These are phyloP conservation scores for Lordiphosa andalusiaca DNA, from an alignment of 2,888 invertebrate genomes.

Conservation along the genomic window DNA sequence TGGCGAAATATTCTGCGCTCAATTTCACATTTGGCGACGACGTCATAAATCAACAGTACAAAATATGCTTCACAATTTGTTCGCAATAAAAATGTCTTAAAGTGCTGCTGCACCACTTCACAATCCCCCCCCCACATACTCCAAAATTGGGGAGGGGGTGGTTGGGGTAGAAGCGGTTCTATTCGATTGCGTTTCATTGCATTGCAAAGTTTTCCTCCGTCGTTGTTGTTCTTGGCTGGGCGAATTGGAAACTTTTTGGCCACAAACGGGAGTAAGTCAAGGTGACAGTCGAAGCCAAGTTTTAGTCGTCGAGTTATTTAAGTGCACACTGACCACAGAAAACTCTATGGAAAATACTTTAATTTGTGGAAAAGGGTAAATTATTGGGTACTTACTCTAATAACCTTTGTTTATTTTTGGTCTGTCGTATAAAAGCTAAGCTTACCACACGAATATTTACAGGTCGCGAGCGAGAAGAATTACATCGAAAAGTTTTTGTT, in stretches of 20 bases:
- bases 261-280: conserved; percentile 45
- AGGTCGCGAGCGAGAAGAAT: conserved; percentile 72
- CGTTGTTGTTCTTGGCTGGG: conserved; percentile 35
- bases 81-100: conserved; percentile 58
- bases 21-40: conserved; percentile 50
- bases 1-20: conserved; percentile 39
- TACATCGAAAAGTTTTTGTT: conserved; percentile 54
- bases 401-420: conserved; percentile 5
- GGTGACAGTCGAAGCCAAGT: conserved; percentile 35
- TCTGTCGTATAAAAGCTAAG: conserved; percentile 20
- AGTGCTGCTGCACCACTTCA: conserved; percentile 50
- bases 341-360: conserved; percentile 23
- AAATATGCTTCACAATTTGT: conserved; percentile 70
- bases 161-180: conserved; percentile 47
- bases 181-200: conserved; percentile 60
- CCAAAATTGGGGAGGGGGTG: not conserved
- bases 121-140: conserved; percentile 26
- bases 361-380: conserved; percentile 12
- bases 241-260: conserved; percentile 32
- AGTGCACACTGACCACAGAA: conserved; percentile 27
- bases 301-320: conserved; percentile 24
- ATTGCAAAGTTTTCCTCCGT: conserved; percentile 37
- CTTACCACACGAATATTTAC: conserved; percentile 63
- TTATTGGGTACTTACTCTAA: conserved; percentile 32
- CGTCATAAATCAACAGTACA: conserved; percentile 50